Evolutionary conservation across 1,140 invertebrate genomes (phyloP).

Genomic region (Xylocopa sonorina): DNA sequence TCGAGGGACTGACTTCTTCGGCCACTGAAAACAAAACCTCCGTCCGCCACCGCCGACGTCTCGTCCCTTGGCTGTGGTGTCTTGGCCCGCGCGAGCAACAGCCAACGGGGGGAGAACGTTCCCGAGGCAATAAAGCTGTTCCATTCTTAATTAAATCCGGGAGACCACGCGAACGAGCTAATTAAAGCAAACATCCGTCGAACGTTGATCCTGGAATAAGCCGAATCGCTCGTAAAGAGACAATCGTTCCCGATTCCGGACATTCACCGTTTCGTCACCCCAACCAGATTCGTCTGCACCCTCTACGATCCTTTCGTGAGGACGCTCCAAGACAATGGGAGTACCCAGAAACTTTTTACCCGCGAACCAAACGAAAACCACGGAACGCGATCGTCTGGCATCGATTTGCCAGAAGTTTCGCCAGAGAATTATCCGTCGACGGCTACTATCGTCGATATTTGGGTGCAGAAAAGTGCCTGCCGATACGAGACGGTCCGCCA

Average conservation of each 20-base stretch:
- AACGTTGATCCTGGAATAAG: constrained; percentile 10
- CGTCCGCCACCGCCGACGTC: no score
- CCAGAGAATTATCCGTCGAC: neutral
- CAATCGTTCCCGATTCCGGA: neutral
- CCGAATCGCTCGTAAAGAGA: neutral
- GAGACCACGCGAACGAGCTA: constrained; percentile 45
- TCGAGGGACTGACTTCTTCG: neutral
- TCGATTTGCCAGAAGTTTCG: neutral
- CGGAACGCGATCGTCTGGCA: neutral
- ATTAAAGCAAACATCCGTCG: constrained; percentile 53
- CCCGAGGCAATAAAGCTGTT: constrained; percentile 43
- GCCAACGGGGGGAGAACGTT: constrained; percentile 9
- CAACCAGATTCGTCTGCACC: no score
- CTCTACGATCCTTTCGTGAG: no score
- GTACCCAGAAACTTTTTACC: no score
- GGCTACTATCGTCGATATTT: no score
- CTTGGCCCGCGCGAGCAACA: neutral
- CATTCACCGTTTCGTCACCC: neutral
- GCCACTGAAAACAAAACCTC: neutral
- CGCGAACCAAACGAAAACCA: neutral
- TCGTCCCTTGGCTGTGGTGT: no score
- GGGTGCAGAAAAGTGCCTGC: neutral
- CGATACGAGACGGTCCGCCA: neutral
- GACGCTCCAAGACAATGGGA: no score
- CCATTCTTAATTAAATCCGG: constrained; percentile 52